Evolutionary conservation across 2,888 invertebrate species (phyloP).

Genomic region (Crepidodera aurea): DNA sequence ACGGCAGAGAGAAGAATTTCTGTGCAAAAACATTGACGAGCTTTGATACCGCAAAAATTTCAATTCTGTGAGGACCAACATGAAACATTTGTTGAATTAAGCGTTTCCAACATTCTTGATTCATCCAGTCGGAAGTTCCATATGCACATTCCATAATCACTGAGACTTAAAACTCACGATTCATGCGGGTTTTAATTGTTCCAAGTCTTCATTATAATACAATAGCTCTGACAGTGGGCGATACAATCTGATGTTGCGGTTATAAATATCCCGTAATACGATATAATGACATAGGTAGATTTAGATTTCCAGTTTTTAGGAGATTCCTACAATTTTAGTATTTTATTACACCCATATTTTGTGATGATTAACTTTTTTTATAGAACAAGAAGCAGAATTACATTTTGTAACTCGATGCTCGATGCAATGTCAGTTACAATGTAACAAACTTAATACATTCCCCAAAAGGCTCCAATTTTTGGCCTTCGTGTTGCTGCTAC

Average conservation of each 20-base stretch:
- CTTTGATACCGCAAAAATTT: slow-evolving; percentile 54
- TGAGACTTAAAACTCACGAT: slow-evolving; percentile 53
- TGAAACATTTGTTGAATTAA: slow-evolving; percentile 58
- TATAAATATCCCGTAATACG: background rate
- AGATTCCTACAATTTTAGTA: too few relatives aligned
- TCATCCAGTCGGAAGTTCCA: slow-evolving; percentile 58
- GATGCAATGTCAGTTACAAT: too few relatives aligned
- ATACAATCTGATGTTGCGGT: background rate
- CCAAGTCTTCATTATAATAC: slow-evolving; percentile 34
- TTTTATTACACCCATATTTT: too few relatives aligned
- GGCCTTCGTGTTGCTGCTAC: too few relatives aligned
- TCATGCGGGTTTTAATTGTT: slow-evolving; percentile 55
- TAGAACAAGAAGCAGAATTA: too few relatives aligned
- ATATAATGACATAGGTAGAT: background rate
- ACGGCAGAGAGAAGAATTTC: slow-evolving; percentile 32
- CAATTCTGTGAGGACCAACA: slow-evolving; percentile 50
- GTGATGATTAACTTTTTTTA: too few relatives aligned
- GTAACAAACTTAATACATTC: too few relatives aligned
- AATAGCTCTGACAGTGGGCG: background rate
- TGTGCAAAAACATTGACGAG: slow-evolving; percentile 33
- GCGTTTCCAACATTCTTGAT: slow-evolving; percentile 58
- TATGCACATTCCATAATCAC: slow-evolving; percentile 60
- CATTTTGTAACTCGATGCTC: too few relatives aligned
- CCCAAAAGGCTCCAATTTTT: too few relatives aligned
- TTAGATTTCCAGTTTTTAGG: background rate